A percentile compares a stretch with the other conserved stretches of the same genome.
Evolutionary conservation across 2,797 vertebrate genomes (phyloP).

Genomic region (Sebastes cheni): DNA sequence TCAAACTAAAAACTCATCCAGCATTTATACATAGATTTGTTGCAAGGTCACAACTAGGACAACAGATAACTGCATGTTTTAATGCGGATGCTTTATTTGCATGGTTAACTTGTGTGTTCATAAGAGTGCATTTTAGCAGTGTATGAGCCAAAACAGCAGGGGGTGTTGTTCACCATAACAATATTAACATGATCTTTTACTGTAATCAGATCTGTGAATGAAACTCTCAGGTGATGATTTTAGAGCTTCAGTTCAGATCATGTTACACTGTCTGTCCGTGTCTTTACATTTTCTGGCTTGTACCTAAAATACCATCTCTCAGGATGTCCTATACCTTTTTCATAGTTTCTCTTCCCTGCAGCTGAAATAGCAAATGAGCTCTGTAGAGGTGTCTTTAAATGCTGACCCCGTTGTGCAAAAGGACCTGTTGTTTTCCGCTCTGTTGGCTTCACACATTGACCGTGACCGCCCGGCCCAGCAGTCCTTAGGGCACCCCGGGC

Average conservation of each 20-base stretch:
- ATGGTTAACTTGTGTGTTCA: neutral
- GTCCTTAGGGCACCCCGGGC: conserved; percentile 36
- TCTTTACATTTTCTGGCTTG: neutral
- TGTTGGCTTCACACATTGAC: conserved; percentile 69
- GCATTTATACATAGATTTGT: neutral
- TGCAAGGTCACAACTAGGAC: neutral
- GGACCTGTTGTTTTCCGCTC: conserved; percentile 59
- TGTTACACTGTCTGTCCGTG: neutral
- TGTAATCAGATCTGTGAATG: conserved; percentile 3
- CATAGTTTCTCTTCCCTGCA: neutral
- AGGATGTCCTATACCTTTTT: neutral
- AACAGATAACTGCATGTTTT: neutral
- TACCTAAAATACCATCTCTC: neutral
- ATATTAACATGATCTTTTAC: neutral
- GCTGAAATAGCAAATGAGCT: neutral
- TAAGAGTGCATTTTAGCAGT: neutral
- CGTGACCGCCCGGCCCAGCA: conserved; percentile 55
- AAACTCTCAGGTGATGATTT: neutral
- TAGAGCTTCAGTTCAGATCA: neutral
- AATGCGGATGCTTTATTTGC: neutral
- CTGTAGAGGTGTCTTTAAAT: conserved; percentile 44
- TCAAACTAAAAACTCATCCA: neutral
- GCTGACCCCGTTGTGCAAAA: conserved; percentile 43
- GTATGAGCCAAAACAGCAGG: conserved; percentile 34
- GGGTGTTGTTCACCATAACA: conserved; percentile 34